Base-by-base conservation (phyloP, 2,888 invertebrate species). In the Drosophila setosimentum region DNA sequence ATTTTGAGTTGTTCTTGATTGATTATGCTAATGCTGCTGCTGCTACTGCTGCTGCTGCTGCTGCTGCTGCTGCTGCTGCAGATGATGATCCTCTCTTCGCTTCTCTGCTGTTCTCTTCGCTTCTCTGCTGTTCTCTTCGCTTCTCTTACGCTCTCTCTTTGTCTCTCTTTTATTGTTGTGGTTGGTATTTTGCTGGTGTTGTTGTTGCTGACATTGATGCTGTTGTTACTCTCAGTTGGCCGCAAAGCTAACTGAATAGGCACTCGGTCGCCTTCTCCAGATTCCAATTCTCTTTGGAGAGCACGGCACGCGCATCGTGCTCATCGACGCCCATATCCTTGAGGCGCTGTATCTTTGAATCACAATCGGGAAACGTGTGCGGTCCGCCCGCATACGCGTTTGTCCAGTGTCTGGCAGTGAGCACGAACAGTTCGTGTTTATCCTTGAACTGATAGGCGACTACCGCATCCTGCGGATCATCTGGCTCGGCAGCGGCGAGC, bases 361-460 rank as follows among this genome's bases (percentile, higher is more conserved):
- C 96, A 94, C 97, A 97, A 83, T 98, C 98, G 76, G 95, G 94
- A 94, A 95, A 96, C 90, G 94, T 94, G 83, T 95, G 94, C 55
- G 97, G 96, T 72, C 97, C 97, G 88, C 97, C 97, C 24, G 99
- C 99, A 94, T 99, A 99, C 21, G 96, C 95, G 92, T 97, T 96
- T 68, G 99, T 97, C 99, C 99, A 99, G 94, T 99, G 98, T 91
- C 95, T 95, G 33, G 99, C 99, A 30, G 99, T 99, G 90, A 96
- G 94, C 84, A 95, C 95, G 93, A 98, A 99, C 93, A 99, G 95
- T 78, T 96, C 95, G 70, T 95, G 95, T 91, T 97, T 96, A 87
- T 98, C 97, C 94, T 98, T 98, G 94, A 96, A 99, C 93, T 99
- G 99, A 93, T 97, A 97, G 33, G 99, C 99, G 29, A 99, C 99